Percentiles rank a stretch among this genome's conserved stretches.
Evolutionary conservation across 1,140 invertebrate species (phyloP).

Genomic region (Anadara kagoshimensis): DNA sequence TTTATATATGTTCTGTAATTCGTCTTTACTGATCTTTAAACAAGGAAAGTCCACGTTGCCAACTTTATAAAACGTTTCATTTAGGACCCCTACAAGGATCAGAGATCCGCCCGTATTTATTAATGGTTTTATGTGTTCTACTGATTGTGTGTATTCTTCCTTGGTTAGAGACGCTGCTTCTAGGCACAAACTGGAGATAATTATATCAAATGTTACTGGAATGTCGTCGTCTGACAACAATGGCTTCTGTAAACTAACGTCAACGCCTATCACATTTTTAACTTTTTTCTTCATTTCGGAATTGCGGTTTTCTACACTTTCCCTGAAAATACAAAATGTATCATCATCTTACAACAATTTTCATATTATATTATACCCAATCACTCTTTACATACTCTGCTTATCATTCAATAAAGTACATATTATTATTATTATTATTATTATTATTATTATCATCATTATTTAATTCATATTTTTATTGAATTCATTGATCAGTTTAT

Average conservation of each 20-base stretch:
- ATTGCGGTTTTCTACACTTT: slow-evolving; percentile 3
- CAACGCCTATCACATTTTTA: not conserved
- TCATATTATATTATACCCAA: too few relatives aligned
- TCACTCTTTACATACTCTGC: too few relatives aligned
- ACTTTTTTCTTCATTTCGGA: slow-evolving; percentile 17
- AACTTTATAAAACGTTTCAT: slow-evolving; percentile 18
- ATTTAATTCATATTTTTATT: too few relatives aligned
- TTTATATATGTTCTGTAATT: slow-evolving; percentile 5
- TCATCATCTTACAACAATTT: too few relatives aligned
- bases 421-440: too few relatives aligned
- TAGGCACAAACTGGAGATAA: slow-evolving; percentile 21
- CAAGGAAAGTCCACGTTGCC: slow-evolving; percentile 11
- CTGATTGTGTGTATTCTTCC: slow-evolving; percentile 5
- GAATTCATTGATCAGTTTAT: too few relatives aligned
- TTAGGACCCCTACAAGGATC: slow-evolving; percentile 6
- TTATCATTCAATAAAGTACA: too few relatives aligned
- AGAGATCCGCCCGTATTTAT: slow-evolving; percentile 10
- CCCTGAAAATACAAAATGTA: not conserved
- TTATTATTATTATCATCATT: too few relatives aligned
- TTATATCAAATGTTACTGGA: not conserved
- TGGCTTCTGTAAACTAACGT: not conserved
- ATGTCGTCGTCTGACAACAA: not conserved
- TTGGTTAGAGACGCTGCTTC: slow-evolving; percentile 10
- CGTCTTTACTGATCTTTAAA: not conserved
- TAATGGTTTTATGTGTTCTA: not conserved